phyloP scores from a whole-genome alignment of 2,113 vertebrate species.

The Ceuthmochares aereus region DNA sequence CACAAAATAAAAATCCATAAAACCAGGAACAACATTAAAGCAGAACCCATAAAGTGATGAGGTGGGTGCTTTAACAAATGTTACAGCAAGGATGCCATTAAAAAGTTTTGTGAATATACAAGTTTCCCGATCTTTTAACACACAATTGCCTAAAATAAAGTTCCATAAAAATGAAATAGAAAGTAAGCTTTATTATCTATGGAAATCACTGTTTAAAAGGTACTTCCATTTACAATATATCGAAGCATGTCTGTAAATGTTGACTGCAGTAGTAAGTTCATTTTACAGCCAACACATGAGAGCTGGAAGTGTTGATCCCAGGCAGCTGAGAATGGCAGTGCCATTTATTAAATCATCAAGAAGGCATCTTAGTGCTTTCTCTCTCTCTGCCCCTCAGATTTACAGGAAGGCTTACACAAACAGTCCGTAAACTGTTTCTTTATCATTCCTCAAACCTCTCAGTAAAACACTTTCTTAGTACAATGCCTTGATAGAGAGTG shows the following conservation, averaged over 20 bases:
- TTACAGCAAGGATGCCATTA: background rate
- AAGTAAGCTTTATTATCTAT: conserved; percentile 5
- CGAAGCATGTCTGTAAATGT: background rate
- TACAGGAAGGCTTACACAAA: background rate
- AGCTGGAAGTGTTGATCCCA: background rate
- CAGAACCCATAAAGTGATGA: background rate
- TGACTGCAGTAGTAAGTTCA: conserved; percentile 12
- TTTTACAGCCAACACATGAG: background rate
- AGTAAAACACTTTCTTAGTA: rapidly evolving
- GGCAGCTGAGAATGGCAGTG: background rate
- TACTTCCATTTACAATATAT: background rate
- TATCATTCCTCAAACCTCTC: background rate
- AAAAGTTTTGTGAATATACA: background rate
- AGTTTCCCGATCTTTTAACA: background rate
- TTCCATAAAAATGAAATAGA: background rate
- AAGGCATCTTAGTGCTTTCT: background rate
- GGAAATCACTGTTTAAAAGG: conserved; percentile 22
- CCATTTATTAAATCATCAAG: background rate
- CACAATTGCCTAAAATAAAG: background rate
- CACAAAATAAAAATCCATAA: background rate
- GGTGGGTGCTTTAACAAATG: background rate
- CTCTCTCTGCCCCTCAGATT: background rate
- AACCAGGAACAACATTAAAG: background rate
- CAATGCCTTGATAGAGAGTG: rapidly evolving
- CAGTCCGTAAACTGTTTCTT: rapidly evolving